Base-by-base conservation (phyloP, 2,797 vertebrate species). In the Todus mexicanus region DNA sequence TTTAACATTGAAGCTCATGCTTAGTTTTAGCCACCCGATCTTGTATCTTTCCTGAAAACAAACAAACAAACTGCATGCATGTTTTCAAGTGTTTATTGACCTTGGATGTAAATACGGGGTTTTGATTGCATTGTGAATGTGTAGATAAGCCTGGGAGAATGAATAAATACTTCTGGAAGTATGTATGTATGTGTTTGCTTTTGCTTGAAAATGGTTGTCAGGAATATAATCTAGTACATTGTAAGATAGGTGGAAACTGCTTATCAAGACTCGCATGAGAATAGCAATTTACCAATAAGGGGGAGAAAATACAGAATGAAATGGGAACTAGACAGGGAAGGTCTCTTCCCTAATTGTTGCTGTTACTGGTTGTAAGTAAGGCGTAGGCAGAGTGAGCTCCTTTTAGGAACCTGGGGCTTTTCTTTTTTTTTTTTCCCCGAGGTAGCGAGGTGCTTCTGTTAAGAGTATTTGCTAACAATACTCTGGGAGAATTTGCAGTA, bases 61-160 rank as follows among this genome's bases (percentile, higher is more conserved):
- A 61, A 70, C 31, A 87, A 61, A 47, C 81, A 37, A 83, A 47
- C 29, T 69, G 47, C 11, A 65, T 54, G 53, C 21, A 31, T 74
- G 59, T 90, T 89, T 71, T 83, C 61, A 80, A 94, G 92, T 50
- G 63, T 80, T 87, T 89, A 43, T 87, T 93, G 92, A 77, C 50
- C 78, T 69, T 87, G 75, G 42, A 60, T 92, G 57, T 73, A 85
- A 90, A 79, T 42, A 21, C 14, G 51, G 47, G 8, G 25, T 2
- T 88, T 79, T 68, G 69, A 48, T 76, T 85, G 68, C 20, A 12
- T 70, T 90, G 68, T 72, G 69, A 40, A 40, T 84, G 66, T 57
- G 29, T 37, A 83, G 77, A 74, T 74, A 87, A 71, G 38, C 26
- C 50, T 29, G 12, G 43, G 45, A 89, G 81, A 57, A 65, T 25